Percentiles rank a stretch among this genome's conserved stretches.
phyloP scores from a whole-genome alignment of 2,888 invertebrate species.

The Phanerotoma sp. region DNA sequence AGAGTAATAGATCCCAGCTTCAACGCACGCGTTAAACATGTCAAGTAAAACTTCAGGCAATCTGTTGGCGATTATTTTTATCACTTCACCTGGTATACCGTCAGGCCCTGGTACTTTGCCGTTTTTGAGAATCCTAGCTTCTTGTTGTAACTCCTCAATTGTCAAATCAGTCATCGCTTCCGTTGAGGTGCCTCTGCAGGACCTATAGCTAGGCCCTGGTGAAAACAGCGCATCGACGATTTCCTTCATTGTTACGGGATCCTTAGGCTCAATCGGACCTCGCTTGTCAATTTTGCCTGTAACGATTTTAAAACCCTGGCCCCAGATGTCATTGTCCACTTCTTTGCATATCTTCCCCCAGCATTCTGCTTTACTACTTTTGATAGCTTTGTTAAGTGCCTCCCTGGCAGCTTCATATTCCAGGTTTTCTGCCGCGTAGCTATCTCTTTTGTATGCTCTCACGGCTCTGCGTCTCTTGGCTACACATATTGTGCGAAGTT shows the following conservation, averaged over 20 bases:
- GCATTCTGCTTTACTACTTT: not conserved
- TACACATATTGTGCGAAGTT: not conserved
- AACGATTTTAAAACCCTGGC: not conserved
- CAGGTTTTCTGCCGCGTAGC: not conserved
- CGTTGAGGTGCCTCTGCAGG: too few relatives aligned
- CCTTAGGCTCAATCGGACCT: not conserved
- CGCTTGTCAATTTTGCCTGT: constrained; percentile 5
- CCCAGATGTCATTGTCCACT: not conserved
- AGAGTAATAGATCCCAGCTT: constrained; percentile 11
- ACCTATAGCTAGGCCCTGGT: too few relatives aligned
- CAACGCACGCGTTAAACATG: constrained; percentile 24
- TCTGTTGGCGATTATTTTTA: constrained; percentile 15
- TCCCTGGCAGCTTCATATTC: not conserved
- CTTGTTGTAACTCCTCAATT: constrained; percentile 4
- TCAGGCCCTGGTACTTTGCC: constrained; percentile 25
- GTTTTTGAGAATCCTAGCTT: constrained; percentile 14
- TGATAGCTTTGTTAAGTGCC: not conserved
- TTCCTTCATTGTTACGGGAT: not conserved
- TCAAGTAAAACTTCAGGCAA: constrained; percentile 16
- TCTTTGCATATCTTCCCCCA: not conserved
- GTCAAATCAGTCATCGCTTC: constrained; percentile 5
- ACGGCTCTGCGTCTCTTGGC: not conserved
- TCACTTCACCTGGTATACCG: constrained; percentile 17
- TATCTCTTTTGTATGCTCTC: not conserved
- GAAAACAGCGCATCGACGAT: not conserved